Conservation (phyloP, 2,797 vertebrate species). For the Telmatherina bonti region DNA sequence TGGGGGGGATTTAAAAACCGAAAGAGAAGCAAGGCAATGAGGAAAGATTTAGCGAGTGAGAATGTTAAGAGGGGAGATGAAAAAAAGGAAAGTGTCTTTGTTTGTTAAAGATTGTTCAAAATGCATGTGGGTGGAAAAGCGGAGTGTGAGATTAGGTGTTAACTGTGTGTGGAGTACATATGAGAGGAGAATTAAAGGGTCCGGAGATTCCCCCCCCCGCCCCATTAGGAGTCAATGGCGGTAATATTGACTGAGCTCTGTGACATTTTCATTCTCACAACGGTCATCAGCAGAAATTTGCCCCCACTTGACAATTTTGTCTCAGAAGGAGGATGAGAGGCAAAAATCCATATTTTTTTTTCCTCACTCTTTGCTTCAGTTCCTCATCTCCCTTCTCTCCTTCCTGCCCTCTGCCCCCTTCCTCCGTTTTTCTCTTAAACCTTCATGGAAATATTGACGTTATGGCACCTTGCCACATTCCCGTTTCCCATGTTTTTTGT, state of each 20-base stretch:
- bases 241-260: slow-evolving; percentile 32
- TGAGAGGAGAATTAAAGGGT: slow-evolving; percentile 25
- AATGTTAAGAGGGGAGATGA: slow-evolving; percentile 39
- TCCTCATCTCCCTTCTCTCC: neutral
- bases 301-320: slow-evolving; percentile 57
- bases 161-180: neutral
- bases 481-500: slow-evolving; percentile 22
- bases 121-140: neutral
- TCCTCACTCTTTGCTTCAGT: neutral
- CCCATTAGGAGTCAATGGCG: slow-evolving; percentile 53
- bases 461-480: slow-evolving; percentile 49
- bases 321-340: slow-evolving; percentile 22
- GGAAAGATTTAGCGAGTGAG: slow-evolving; percentile 22
- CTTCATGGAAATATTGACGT: slow-evolving; percentile 40
- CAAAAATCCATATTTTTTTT: neutral
- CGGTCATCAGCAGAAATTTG: slow-evolving; percentile 59
- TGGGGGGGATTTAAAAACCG: slow-evolving; percentile 30
- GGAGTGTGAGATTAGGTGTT: slow-evolving; percentile 48
- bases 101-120: neutral
- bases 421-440: neutral
- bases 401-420: neutral
- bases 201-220: slow-evolving; percentile 17
- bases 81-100: neutral
- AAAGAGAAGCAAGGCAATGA: slow-evolving; percentile 13
- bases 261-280: slow-evolving; percentile 53